A percentile compares a stretch with the other conserved stretches of the same genome.
These are phyloP conservation scores for Balaeniceps rex DNA, from an alignment of 2,113 vertebrate genomes.

Conservation along the genomic window DNA sequence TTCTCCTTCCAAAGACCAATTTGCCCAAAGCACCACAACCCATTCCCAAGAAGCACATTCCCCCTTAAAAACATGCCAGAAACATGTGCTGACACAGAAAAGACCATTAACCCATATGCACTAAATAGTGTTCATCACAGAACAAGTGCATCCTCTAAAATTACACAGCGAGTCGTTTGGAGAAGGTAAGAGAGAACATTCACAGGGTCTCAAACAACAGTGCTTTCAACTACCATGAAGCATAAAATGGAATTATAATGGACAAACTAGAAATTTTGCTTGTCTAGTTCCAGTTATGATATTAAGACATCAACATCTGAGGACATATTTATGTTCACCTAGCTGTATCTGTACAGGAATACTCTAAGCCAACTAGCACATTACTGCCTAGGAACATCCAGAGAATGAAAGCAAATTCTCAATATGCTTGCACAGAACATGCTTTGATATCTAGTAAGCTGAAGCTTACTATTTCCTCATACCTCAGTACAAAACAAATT, in stretches of 20 bases:
- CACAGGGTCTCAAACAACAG: neutral
- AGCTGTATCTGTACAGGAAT: neutral
- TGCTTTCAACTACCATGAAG: neutral
- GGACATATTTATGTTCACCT: neutral
- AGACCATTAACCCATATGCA: neutral
- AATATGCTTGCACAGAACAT: neutral
- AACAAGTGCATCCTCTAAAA: neutral
- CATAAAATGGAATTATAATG: neutral
- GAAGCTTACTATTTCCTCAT: neutral
- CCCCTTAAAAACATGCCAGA: neutral
- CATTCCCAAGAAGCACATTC: neutral
- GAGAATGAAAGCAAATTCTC: neutral
- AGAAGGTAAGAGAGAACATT: neutral
- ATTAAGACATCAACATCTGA: neutral
- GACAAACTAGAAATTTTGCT: neutral
- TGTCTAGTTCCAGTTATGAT: neutral
- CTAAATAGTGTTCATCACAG: neutral
- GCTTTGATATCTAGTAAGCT: neutral
- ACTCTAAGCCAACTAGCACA: neutral
- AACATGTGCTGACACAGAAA: neutral
- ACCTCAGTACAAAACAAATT: neutral
- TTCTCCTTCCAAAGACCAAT: neutral
- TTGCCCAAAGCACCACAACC: neutral
- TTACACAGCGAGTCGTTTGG: neutral
- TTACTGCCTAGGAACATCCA: neutral